Percentiles rank a stretch among this genome's conserved stretches.
Conservation (phyloP, 2,888 invertebrate species). For the Cephus rjabovi region DNA sequence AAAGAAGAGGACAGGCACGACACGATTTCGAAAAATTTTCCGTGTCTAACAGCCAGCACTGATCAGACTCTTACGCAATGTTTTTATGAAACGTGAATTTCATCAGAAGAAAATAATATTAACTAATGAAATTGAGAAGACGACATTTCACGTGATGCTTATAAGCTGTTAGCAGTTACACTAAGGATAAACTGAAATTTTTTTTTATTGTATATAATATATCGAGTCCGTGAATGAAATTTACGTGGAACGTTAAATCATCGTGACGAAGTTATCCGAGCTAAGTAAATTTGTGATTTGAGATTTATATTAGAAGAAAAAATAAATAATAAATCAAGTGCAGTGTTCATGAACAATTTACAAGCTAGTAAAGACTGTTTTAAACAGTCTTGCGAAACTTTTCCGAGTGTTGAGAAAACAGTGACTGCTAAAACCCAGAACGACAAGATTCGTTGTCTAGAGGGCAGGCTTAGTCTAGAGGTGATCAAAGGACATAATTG, state of each 20-base stretch:
- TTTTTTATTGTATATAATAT: not conserved
- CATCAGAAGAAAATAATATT: not conserved
- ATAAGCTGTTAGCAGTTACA: not conserved
- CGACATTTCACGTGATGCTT: not conserved
- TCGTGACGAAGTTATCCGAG: not conserved
- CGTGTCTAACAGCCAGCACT: not conserved
- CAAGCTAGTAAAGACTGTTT: too few species aligned
- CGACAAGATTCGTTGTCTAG: not conserved
- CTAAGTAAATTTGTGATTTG: not conserved
- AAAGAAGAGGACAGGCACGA: not conserved
- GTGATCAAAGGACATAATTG: constrained; percentile 26
- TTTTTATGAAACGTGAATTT: not conserved
- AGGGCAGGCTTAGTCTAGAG: not conserved
- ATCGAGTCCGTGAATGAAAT: not conserved
- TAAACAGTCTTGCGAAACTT: not conserved
- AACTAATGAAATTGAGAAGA: not conserved
- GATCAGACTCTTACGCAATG: not conserved
- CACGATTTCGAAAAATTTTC: not conserved
- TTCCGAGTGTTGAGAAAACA: not conserved
- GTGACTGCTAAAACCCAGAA: not conserved
- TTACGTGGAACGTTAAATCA: too few species aligned
- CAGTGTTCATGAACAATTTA: not conserved
- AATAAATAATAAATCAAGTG: not conserved
- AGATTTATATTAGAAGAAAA: not conserved
- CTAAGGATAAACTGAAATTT: not conserved